Evolutionary conservation across 1,140 invertebrate species (phyloP), one percentile per base, ranked within the genome.

Genomic region (Drosophila arizonae): DNA sequence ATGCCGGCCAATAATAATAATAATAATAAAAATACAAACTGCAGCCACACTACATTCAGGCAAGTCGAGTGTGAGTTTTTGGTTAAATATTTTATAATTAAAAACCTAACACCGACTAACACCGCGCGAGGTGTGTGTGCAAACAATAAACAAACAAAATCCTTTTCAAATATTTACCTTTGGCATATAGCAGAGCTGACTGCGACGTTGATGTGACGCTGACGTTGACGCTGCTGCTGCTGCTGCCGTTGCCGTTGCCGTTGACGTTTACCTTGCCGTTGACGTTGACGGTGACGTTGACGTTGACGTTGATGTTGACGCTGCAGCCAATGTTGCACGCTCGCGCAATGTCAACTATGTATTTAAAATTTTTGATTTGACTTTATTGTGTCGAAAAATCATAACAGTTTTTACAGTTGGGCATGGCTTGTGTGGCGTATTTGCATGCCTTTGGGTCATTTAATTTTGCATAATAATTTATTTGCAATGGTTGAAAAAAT

Each of bases 21-120:
- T 36, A 33, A 30, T 43, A 33, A 55, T 17, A 46, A 9, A 17
- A 46, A 24, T 26, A 50, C 28, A 24, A 50, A 50, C 28, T 9
- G 46, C 28, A 39, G 24, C 24, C 36, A 68, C 52, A 73, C 57
- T 52, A 61, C 24, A 63, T 41, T 60, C 24, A 8, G 54, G 39
- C 45, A 86, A 84, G 64, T 85, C 66, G 84, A 88, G 88, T 90
- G 81, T 90, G 85, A 90, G 85, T 82, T 85, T 82, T 87, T 90
- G 82, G 86, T 90, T 90, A 87, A 90, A 90, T 90, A 90, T 90
- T 90, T 90, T 90, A 90, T 90, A 90, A 90, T 90, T 90, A 90
- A 90, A 90, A 90, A 90, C 89, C 89, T 90, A 90, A 90, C 89
- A 90, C 85, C 79, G 79, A 89, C 89, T 90, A 90, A 89, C 84